A percentile compares a stretch with the other conserved stretches of the same genome.
These are phyloP conservation scores for Psammodynastes pulverulentus DNA, from an alignment of 2,113 vertebrate genomes.

Conservation along the genomic window DNA sequence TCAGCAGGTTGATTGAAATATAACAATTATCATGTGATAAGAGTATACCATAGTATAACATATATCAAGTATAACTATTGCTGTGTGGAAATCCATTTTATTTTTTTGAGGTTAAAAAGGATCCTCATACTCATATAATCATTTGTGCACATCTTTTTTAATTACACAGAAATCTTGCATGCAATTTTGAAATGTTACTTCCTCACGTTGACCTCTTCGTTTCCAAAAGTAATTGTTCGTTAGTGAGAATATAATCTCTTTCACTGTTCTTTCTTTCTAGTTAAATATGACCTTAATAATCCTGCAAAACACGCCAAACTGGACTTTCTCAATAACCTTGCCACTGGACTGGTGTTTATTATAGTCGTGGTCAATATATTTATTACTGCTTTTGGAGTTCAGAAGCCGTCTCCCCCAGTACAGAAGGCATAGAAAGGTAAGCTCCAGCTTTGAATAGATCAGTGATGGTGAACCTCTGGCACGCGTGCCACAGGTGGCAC, in stretches of 20 bases:
- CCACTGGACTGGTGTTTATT: slow-evolving; percentile 89
- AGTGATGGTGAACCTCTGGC: no score
- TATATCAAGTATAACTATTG: not conserved
- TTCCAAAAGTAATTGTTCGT: slow-evolving; percentile 10
- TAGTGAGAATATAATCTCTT: slow-evolving; percentile 2
- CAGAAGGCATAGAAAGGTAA: slow-evolving; percentile 59
- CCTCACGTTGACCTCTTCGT: not conserved
- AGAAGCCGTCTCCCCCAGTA: slow-evolving; percentile 67
- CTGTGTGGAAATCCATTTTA: not conserved
- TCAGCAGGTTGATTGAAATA: not conserved
- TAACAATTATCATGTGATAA: not conserved
- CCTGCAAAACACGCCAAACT: slow-evolving; percentile 80
- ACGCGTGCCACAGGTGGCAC: no score
- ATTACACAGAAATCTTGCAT: not conserved
- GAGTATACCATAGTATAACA: not conserved
- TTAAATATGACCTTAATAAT: slow-evolving; percentile 96
- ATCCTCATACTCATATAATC: not conserved
- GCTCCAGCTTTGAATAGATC: slow-evolving; percentile 12
- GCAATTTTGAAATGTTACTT: not conserved
- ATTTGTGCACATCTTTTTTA: not conserved
- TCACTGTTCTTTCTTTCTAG: slow-evolving; percentile 65
- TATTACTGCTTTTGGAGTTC: slow-evolving; percentile 95
- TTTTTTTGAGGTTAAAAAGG: not conserved
- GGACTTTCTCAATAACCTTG: slow-evolving; percentile 87
- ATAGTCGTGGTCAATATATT: slow-evolving; percentile 95